phyloP scores from a whole-genome alignment of 2,888 invertebrate species.

The Eupithecia tripunctaria region DNA sequence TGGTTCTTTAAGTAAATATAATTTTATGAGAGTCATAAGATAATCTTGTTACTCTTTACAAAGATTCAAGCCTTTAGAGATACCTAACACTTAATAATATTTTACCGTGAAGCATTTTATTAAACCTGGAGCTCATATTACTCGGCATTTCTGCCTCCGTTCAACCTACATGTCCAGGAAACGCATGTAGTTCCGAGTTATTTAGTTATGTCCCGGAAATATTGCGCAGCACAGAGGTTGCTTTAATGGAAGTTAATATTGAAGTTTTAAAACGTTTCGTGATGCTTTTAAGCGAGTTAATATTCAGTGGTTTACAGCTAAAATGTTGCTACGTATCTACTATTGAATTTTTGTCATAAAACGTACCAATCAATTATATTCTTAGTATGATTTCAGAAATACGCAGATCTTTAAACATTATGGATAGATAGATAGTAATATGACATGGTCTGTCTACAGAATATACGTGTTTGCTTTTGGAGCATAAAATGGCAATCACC shows the following conservation, averaged over 20 bases:
- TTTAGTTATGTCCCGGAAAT: conserved; percentile 44
- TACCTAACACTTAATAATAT: no score
- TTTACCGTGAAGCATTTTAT: background rate
- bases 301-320: conserved; percentile 4
- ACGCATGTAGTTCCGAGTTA: conserved; percentile 39
- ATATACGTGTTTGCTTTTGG: background rate
- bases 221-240: conserved; percentile 30
- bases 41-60: background rate
- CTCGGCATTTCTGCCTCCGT: background rate
- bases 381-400: background rate
- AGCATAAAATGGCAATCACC: background rate
- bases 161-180: conserved; percentile 27
- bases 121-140: conserved; percentile 6
- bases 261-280: conserved; percentile 40
- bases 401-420: background rate
- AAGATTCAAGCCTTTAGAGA: no score
- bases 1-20: background rate
- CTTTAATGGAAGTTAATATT: conserved; percentile 43
- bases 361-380: background rate
- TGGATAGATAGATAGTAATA: no score
- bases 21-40: background rate
- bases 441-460: background rate
- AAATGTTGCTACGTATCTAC: background rate
- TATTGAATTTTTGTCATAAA: background rate
- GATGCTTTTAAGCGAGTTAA: conserved; percentile 25